phyloP scores from a whole-genome alignment of 92 coral and sea anemone genomes.

The Epizoanthus rinbou region DNA sequence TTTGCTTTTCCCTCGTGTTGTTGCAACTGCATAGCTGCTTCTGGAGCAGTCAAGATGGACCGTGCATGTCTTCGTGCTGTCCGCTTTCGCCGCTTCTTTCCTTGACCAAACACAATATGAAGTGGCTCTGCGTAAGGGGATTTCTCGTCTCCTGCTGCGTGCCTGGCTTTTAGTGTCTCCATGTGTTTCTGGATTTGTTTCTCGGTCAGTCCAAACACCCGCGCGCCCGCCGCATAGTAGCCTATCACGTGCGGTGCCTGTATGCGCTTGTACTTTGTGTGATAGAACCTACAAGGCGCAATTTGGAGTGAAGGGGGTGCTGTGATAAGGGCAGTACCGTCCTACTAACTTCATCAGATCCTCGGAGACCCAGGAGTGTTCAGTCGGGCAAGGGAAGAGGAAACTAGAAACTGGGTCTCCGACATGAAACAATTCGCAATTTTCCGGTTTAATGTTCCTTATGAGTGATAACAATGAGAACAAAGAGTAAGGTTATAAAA shows the following conservation, averaged over 20 bases:
- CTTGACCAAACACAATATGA: slow-evolving; percentile 78
- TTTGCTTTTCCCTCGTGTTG: slow-evolving; percentile 13
- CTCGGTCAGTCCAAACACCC: slow-evolving; percentile 96
- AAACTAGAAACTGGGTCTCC: too few relatives aligned
- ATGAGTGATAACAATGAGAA: too few relatives aligned
- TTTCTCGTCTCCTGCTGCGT: slow-evolving; percentile 91
- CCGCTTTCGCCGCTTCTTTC: slow-evolving; percentile 49
- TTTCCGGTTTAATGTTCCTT: too few relatives aligned
- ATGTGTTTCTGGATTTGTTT: slow-evolving; percentile 92
- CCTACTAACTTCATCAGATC: too few relatives aligned
- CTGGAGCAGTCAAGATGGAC: slow-evolving; percentile 29
- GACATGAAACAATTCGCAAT: too few relatives aligned
- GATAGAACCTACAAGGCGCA: slow-evolving; percentile 69
- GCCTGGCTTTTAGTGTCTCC: slow-evolving; percentile 90
- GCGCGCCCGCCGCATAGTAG: slow-evolving; percentile 98
- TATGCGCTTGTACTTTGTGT: slow-evolving; percentile 88
- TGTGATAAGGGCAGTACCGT: not conserved
- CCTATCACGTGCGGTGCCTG: slow-evolving; percentile 99
- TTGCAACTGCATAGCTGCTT: slow-evolving; percentile 41
- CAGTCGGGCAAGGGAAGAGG: too few relatives aligned
- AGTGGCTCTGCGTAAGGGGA: slow-evolving; percentile 98
- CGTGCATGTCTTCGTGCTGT: slow-evolving; percentile 31
- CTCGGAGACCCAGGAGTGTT: too few relatives aligned
- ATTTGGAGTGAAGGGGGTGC: not conserved
- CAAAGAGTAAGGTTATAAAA: too few relatives aligned